Conservation (phyloP, 2,888 invertebrate genomes). For the Pogonocherus hispidulus region DNA sequence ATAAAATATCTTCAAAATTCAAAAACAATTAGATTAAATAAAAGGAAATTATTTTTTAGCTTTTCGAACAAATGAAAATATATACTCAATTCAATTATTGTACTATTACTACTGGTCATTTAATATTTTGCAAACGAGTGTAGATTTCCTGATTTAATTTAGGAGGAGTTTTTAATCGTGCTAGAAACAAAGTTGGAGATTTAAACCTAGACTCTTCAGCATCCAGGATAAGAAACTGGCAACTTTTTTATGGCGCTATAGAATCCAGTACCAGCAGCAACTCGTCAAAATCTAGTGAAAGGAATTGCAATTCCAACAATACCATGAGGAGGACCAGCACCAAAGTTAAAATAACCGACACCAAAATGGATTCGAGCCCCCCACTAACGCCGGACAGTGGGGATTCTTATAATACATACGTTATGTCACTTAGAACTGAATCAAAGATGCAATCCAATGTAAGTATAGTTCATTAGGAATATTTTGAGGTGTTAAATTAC, state of each 20-base stretch:
- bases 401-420: neutral
- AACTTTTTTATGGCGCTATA: conserved; percentile 55
- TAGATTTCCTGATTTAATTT: too few relatives aligned
- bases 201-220: conserved; percentile 17
- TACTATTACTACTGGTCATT: too few relatives aligned
- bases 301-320: conserved; percentile 39
- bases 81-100: too few relatives aligned
- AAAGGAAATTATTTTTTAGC: too few relatives aligned
- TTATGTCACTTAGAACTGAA: neutral
- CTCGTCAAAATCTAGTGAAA: conserved; percentile 16
- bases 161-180: neutral
- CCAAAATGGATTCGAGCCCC: neutral
- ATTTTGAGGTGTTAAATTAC: neutral
- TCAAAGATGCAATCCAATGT: neutral
- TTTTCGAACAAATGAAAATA: too few relatives aligned
- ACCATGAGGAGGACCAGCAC: conserved; percentile 4
- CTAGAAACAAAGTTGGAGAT: neutral
- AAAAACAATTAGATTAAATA: too few relatives aligned
- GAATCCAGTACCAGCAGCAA: conserved; percentile 37
- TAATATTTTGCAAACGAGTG: too few relatives aligned
- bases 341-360: neutral
- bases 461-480: neutral
- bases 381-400: neutral
- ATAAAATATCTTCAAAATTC: too few relatives aligned
- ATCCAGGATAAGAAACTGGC: conserved; percentile 59